Conservation (phyloP, 2,888 invertebrate species). For the Pheosia tremula region DNA sequence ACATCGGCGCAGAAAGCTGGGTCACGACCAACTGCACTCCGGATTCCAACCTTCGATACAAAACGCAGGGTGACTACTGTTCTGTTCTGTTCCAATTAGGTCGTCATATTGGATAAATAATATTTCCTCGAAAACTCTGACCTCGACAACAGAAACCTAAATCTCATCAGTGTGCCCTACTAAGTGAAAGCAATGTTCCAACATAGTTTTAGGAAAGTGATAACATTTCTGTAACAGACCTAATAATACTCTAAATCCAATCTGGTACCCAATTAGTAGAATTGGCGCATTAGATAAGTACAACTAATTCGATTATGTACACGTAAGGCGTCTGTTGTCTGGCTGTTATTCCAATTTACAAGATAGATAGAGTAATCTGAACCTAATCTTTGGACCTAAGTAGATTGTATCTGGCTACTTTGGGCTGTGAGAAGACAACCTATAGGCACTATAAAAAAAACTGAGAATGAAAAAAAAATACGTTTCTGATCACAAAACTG, state of each 20-base stretch:
- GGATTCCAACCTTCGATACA: too few species aligned
- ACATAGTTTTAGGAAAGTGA: conserved; percentile 30
- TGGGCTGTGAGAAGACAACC: too few species aligned
- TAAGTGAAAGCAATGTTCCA: conserved; percentile 32
- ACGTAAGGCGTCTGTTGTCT: conserved; percentile 10
- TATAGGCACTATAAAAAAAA: too few species aligned
- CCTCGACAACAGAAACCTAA: too few species aligned
- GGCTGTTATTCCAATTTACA: neutral
- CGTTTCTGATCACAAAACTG: too few species aligned
- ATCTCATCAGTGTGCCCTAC: neutral
- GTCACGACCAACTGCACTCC: too few species aligned
- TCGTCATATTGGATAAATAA: too few species aligned
- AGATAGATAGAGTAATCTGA: neutral
- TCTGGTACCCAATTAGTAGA: conserved; percentile 29
- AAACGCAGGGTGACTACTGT: too few species aligned
- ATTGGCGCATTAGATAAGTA: conserved; percentile 30
- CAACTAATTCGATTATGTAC: conserved; percentile 19
- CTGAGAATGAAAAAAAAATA: too few species aligned
- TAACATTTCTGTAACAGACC: conserved; percentile 34
- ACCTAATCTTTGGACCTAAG: conserved; percentile 1
- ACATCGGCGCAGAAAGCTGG: too few species aligned
- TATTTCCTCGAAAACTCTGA: too few species aligned
- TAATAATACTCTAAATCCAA: conserved; percentile 24
- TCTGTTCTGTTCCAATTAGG: too few species aligned
- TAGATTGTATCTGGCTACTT: neutral